phyloP scores from a whole-genome alignment of 1,140 invertebrate species.

The Hestina assimilis region DNA sequence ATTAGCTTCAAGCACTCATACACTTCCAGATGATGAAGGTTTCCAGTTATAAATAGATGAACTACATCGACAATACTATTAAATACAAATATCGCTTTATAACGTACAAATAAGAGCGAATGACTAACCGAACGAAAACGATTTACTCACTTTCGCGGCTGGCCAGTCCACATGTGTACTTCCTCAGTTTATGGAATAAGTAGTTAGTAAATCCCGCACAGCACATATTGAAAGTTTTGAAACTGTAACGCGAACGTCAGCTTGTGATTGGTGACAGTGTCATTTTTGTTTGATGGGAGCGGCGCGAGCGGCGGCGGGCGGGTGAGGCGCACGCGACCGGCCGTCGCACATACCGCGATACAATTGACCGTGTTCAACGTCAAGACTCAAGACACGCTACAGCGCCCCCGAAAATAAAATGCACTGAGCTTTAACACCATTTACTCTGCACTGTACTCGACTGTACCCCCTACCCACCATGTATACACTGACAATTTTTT shows the following conservation, averaged over 20 bases:
- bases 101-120: slow-evolving; percentile 3
- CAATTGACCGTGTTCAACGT: slow-evolving; percentile 44
- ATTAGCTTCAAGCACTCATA: slow-evolving; percentile 28
- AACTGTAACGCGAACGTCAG: slow-evolving; percentile 38
- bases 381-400: slow-evolving; percentile 32
- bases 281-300: slow-evolving; percentile 50
- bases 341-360: slow-evolving; percentile 57
- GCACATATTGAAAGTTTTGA: slow-evolving; percentile 59
- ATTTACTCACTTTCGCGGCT: slow-evolving; percentile 68
- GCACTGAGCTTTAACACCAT: slow-evolving; percentile 46
- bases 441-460: slow-evolving; percentile 32
- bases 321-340: slow-evolving; percentile 51
- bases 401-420: slow-evolving; percentile 49
- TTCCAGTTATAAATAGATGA: slow-evolving; percentile 37
- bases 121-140: slow-evolving; percentile 1
- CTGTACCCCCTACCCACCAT: slow-evolving; percentile 38
- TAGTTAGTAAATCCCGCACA: slow-evolving; percentile 66
- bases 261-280: slow-evolving; percentile 44
- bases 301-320: slow-evolving; percentile 44
- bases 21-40: slow-evolving; percentile 32
- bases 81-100: slow-evolving; percentile 14
- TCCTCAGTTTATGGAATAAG: slow-evolving; percentile 66
- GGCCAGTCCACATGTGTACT: slow-evolving; percentile 70
- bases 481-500: slow-evolving; percentile 61
- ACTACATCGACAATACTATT: slow-evolving; percentile 22